Base-by-base conservation (phyloP, 2,797 vertebrate species). In the Presbytis comata region DNA sequence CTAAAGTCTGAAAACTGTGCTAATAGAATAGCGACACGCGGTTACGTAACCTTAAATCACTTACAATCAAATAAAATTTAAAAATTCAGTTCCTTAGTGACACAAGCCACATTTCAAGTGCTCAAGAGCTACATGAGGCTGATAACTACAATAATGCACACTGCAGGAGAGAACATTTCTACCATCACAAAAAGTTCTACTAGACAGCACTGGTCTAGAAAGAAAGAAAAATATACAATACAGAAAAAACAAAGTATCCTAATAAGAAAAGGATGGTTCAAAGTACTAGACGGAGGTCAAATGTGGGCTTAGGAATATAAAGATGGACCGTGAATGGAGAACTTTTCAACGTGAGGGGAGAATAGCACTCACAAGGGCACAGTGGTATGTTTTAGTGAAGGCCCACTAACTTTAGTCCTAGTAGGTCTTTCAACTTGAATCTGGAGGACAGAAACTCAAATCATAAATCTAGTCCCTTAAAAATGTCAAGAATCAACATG, bases 11-110 rank as follows among this genome's bases (percentile, higher is more conserved):
- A 3, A 9, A 5, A 33, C 26, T 67, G 36, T 44, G 70, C 78
- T 24, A 78, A 48, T 0, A 12, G 2, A 46, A 36, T 9, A 41
- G 33, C 26, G 8, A 48, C 2, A 6, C 0, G 30, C 13, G 36
- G 22, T 46, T 48, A 39, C n/a, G 17, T 7, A 75, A 61, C 46
- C 30, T 67, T 30, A 75, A 61, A 46, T 33, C 39, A 80, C 81
- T 61, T 36, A n/a, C 82, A 96, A 61, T 70, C 24, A 79, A 67
- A 75, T 16, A 30, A 41, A 75, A 67, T 46, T 3, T 10, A 36
- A 93, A 81, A 94, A 12, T 7, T 86, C 33, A 85, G 67, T 22
- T 78, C 19, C 26, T 59, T 21, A 22, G 24, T 74, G 82, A 44
- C 72, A 94, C 12, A 91, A 67, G 44, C 39, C 93, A 81, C 75